Base-by-base conservation (phyloP, 1,140 invertebrate genomes). In the Dendroctonus valens region DNA sequence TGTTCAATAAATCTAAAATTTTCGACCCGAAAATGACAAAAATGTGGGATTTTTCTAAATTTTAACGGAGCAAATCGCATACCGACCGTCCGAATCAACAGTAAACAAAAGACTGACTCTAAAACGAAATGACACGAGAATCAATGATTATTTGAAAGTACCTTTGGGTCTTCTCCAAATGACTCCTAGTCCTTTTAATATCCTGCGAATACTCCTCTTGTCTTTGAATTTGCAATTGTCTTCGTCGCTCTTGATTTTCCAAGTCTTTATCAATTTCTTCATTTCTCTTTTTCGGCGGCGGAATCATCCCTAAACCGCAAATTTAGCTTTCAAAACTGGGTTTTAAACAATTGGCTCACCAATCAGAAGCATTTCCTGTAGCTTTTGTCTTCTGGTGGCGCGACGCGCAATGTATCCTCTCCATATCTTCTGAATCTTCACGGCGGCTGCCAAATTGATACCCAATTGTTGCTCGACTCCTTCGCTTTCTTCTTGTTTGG, bases 361-460 rank as follows among this genome's bases (percentile, higher is more conserved):
- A 69, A 97, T 92, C 9, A 96, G 82, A 12, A 94, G 80, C 87
- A 95, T 93, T 81, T 96, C 93, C 64, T 93, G 84, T 55, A 86
- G 79, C 69, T 91, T 89, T 58, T 86, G 82, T 55, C 85, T 86
- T 37, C 85, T 82, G 0, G 92, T 89, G 59, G 83, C 83, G 61
- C 86, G 76, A 40, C 91, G 81, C 0, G 89, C 86, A n/a, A 85
- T 83, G 71, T 89, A 93, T 0, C 91, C 91, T 65, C 90, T 81
- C 91, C 91, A 93, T 49, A 91, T 83, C 77, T 90, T 89, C 74
- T 93, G 91, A 59, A 94, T 92, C 63, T 84, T 87, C 64, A 91
- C 80, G 6, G 89, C 90, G 0, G 91, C 90, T 42, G 84, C 72
- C 26, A 83, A 79, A 12, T 81, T 83, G 14, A 75, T 80, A 55